phyloP scores from a whole-genome alignment of 2,888 invertebrate species.

The Cyclophora albipunctata region DNA sequence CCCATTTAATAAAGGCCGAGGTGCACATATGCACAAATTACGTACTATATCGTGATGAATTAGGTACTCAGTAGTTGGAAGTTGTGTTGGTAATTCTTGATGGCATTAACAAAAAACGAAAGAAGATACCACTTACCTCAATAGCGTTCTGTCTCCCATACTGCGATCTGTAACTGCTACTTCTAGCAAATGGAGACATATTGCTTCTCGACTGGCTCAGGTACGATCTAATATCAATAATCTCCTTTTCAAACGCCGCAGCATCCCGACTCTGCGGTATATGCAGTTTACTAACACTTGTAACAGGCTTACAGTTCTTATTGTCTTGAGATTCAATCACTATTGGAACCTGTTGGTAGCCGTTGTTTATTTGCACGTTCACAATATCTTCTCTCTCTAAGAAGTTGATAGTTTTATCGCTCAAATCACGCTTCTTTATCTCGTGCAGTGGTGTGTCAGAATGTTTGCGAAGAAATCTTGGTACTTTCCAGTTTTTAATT shows the following conservation, averaged over 20 bases:
- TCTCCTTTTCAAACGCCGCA: constrained; percentile 76
- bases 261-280: constrained; percentile 63
- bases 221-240: constrained; percentile 82
- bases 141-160: constrained; percentile 77
- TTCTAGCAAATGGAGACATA: constrained; percentile 81
- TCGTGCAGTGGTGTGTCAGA: constrained; percentile 70
- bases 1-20: too few species aligned
- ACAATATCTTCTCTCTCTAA: constrained; percentile 47
- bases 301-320: constrained; percentile 36
- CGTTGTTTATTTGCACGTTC: constrained; percentile 51
- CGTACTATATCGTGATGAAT: too few species aligned
- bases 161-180: constrained; percentile 82
- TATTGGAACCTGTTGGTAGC: constrained; percentile 80
- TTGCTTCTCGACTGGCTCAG: constrained; percentile 84
- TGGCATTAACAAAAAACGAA: too few species aligned
- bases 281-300: constrained; percentile 59
- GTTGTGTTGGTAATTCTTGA: too few species aligned
- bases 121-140: constrained; percentile 42
- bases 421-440: constrained; percentile 59
- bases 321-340: constrained; percentile 74
- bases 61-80: too few species aligned
- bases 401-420: constrained; percentile 52
- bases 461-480: constrained; percentile 79
- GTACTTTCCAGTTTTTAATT: constrained; percentile 81
- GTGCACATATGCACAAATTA: too few species aligned